Percentiles rank a stretch among this genome's conserved stretches.
Evolutionary conservation across 2,888 invertebrate genomes (phyloP).

Genomic region (Agapostemon virescens): DNA sequence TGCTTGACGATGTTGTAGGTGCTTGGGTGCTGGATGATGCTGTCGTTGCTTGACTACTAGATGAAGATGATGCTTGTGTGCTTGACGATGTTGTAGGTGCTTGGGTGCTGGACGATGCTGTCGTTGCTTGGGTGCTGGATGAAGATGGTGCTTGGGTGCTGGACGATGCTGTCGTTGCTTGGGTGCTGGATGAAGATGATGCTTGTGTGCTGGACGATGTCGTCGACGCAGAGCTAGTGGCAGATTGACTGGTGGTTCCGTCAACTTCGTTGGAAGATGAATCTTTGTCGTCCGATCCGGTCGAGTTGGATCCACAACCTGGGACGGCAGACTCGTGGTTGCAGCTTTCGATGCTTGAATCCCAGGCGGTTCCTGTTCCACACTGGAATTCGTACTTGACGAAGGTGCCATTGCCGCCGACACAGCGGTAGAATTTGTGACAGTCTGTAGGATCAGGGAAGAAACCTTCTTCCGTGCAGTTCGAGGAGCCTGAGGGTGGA

Average conservation of each 20-base stretch:
- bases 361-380: conserved; percentile 87
- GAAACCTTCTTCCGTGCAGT: conserved; percentile 86
- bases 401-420: conserved; percentile 82
- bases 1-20: background rate
- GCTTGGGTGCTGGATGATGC: background rate
- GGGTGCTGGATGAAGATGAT: background rate
- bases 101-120: background rate
- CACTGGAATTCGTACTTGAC: conserved; percentile 84
- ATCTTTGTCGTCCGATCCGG: conserved; percentile 33
- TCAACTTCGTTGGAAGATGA: conserved; percentile 50
- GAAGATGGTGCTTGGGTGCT: background rate
- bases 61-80: too few species aligned
- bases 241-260: conserved; percentile 3
- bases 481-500: conserved; percentile 2
- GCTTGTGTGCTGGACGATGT: too few species aligned
- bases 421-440: conserved; percentile 89
- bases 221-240: background rate
- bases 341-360: conserved; percentile 84
- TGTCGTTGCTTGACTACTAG: background rate
- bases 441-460: conserved; percentile 86
- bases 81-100: background rate
- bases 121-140: background rate
- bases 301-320: conserved; percentile 61
- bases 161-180: background rate
- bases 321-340: conserved; percentile 83